A percentile compares a stretch with the other conserved stretches of the same genome.
These are phyloP conservation scores for Eupithecia subumbrata DNA, from an alignment of 2,888 invertebrate genomes.

Conservation along the genomic window DNA sequence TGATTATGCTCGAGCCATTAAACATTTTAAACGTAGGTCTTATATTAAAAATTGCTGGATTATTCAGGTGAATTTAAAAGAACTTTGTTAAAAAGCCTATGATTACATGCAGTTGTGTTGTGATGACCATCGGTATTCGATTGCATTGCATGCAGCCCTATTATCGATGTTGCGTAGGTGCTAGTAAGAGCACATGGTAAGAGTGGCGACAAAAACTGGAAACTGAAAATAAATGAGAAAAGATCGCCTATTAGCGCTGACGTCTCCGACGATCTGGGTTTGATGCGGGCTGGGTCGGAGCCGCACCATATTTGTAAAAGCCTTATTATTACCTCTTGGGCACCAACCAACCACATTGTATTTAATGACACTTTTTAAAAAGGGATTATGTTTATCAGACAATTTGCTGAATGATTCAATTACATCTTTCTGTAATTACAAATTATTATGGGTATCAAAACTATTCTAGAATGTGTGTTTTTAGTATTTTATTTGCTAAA, in stretches of 20 bases:
- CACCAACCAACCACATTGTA: constrained; percentile 43
- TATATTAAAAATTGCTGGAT: constrained; percentile 18
- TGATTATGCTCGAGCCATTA: constrained; percentile 26
- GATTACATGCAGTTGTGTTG: neutral
- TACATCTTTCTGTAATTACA: constrained; percentile 10
- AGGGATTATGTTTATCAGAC: constrained; percentile 21
- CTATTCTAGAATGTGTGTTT: neutral
- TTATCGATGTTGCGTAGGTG: constrained; percentile 65
- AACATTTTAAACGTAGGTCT: constrained; percentile 9
- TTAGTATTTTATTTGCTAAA: constrained; percentile 4
- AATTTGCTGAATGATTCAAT: constrained; percentile 11
- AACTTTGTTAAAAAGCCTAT: neutral
- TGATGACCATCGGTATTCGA: constrained; percentile 17
- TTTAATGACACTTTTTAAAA: constrained; percentile 24
- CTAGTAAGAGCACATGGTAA: constrained; percentile 53
- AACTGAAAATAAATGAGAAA: constrained; percentile 73
- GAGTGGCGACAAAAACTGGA: constrained; percentile 72
- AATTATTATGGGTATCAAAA: neutral
- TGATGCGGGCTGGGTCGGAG: constrained; percentile 56
- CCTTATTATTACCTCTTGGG: constrained; percentile 54
- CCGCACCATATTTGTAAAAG: constrained; percentile 68
- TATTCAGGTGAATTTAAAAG: neutral
- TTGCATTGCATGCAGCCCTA: constrained; percentile 60
- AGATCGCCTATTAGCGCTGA: constrained; percentile 68
- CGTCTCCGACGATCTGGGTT: constrained; percentile 57